phyloP scores from a whole-genome alignment of 30 jellyfish, hydroid and myxozoan genomes.

The Aurelia aurita complex sp. Pacific region DNA sequence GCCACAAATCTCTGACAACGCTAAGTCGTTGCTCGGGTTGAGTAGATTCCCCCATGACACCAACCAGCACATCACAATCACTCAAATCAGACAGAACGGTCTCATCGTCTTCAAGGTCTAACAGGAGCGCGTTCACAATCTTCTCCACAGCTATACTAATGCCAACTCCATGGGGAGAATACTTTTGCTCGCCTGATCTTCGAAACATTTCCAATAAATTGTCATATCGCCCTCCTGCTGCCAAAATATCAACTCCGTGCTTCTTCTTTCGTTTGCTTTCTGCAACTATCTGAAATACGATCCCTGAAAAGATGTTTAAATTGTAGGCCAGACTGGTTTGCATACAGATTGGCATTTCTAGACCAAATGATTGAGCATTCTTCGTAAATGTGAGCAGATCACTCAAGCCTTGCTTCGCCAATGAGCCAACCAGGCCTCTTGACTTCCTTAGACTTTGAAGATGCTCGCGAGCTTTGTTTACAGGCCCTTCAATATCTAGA shows the following conservation, averaged over 20 bases:
- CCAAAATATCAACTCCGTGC: slow-evolving; percentile 86
- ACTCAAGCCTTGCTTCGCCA: slow-evolving; percentile 79
- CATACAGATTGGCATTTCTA: slow-evolving; percentile 54
- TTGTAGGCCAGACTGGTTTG: slow-evolving; percentile 70
- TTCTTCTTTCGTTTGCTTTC: slow-evolving; percentile 69
- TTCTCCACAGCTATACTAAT: slow-evolving; percentile 86
- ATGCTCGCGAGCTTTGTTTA: slow-evolving; percentile 67
- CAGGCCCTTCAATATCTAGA: slow-evolving; percentile 77
- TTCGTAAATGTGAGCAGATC: slow-evolving; percentile 62
- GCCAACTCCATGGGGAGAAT: slow-evolving; percentile 85
- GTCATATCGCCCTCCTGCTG: slow-evolving; percentile 93
- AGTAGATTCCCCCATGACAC: slow-evolving; percentile 54
- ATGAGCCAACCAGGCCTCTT: slow-evolving; percentile 56
- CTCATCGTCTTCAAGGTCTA: slow-evolving; percentile 48
- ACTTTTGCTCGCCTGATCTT: slow-evolving; percentile 51
- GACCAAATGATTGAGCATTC: slow-evolving; percentile 46
- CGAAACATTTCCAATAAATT: slow-evolving; percentile 56
- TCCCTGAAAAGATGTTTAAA: slow-evolving; percentile 71
- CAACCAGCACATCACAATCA: slow-evolving; percentile 66
- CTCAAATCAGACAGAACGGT: slow-evolving; percentile 23
- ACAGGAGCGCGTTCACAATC: slow-evolving; percentile 52
- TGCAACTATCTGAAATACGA: slow-evolving; percentile 85
- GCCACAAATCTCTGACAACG: slow-evolving; percentile 78
- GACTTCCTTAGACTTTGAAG: slow-evolving; percentile 74
- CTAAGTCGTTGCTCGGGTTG: slow-evolving; percentile 45